Evolutionary conservation across 2,888 invertebrate genomes (phyloP).

Genomic region (Hypomecis atomaria): DNA sequence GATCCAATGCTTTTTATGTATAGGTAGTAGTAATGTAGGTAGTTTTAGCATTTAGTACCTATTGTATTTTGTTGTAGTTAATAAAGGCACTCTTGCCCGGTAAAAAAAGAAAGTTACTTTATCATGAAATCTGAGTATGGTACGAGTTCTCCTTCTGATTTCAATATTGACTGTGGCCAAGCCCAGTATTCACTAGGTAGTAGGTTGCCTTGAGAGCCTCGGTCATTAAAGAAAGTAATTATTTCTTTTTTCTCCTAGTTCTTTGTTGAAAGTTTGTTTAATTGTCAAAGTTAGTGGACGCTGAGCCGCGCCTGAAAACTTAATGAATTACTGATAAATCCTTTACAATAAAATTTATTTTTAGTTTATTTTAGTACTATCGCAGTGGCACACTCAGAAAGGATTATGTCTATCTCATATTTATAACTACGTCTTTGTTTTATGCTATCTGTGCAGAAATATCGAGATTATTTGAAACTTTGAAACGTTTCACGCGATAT

Average conservation of each 20-base stretch:
- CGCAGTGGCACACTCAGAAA: background rate
- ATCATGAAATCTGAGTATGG: no score
- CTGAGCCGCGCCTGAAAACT: constrained; percentile 52
- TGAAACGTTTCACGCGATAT: no score
- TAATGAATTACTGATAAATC: constrained; percentile 54
- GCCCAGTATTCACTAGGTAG: constrained; percentile 20
- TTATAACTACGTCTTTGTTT: no score
- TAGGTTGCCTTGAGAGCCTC: constrained; percentile 50
- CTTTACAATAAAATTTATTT: constrained; percentile 24
- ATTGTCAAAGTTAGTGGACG: constrained; percentile 71
- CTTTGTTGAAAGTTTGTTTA: constrained; percentile 73
- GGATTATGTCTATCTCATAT: no score
- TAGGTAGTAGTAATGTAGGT: no score
- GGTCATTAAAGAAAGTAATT: constrained; percentile 76
- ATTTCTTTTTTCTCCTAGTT: constrained; percentile 66
- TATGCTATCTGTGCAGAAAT: background rate
- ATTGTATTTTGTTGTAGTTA: no score
- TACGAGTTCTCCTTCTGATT: no score
- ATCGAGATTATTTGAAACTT: no score
- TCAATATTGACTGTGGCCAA: constrained; percentile 14
- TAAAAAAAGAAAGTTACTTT: no score
- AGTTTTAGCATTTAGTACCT: no score
- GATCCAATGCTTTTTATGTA: no score
- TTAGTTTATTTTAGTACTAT: background rate
- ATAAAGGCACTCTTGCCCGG: no score